Conservation (phyloP, 2,888 invertebrate genomes). For the Trichogramma dendrolimi region DNA sequence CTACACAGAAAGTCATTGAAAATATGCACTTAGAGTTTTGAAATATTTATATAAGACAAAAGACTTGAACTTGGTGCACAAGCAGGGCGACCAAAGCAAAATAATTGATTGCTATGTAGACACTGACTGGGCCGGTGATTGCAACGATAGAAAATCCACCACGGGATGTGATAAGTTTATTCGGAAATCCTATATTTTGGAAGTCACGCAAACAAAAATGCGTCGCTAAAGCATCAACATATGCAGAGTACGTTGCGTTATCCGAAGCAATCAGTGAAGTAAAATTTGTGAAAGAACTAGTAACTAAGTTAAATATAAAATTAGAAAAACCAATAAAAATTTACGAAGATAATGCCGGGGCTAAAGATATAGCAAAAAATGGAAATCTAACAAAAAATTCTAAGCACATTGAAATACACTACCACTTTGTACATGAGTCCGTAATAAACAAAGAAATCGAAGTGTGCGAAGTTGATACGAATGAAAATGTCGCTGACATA, state of each 20-base stretch:
- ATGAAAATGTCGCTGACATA: no score
- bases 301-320: constrained; percentile 11
- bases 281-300: constrained; percentile 4
- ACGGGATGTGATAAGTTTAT: background rate
- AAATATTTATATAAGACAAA: constrained; percentile 9
- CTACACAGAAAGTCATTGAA: constrained; percentile 12
- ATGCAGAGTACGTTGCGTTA: constrained; percentile 8
- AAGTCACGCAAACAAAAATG: constrained; percentile 5
- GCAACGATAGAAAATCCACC: no score
- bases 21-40: constrained; percentile 10
- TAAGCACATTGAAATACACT: constrained; percentile 10
- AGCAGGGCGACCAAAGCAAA: background rate
- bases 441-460: no score
- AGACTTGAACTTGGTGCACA: constrained; percentile 9
- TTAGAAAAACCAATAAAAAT: constrained; percentile 3
- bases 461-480: no score
- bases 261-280: constrained; percentile 7
- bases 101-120: constrained; percentile 2
- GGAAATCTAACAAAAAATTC: constrained; percentile 28
- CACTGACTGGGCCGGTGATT: background rate
- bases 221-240: background rate
- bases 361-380: constrained; percentile 40
- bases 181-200: background rate
- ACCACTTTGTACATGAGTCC: constrained; percentile 10
- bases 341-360: constrained; percentile 14